Conservation (phyloP, 2,113 vertebrate species). For the Octodon degus region DNA sequence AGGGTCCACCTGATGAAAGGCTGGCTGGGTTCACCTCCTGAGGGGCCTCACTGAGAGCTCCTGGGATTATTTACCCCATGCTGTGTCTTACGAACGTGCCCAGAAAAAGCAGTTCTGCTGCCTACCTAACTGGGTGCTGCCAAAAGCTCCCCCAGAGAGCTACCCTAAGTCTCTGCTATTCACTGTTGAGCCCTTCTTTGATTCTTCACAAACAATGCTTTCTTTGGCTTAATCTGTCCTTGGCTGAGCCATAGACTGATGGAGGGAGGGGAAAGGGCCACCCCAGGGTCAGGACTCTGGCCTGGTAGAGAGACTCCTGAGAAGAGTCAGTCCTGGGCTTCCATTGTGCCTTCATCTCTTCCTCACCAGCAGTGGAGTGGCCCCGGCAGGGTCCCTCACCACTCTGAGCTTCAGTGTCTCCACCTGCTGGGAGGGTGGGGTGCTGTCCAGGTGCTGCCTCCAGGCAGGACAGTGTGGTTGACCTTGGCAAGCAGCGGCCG, state of each 20-base stretch:
- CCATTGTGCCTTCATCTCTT: background rate
- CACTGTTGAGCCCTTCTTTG: background rate
- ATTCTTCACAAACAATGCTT: background rate
- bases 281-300: background rate
- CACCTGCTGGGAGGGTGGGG: background rate
- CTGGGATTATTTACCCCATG: background rate
- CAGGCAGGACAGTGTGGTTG: background rate
- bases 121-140: background rate
- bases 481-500: conserved; percentile 62
- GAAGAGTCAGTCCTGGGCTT: background rate
- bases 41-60: background rate
- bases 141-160: background rate
- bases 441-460: background rate
- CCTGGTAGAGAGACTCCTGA: background rate
- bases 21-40: background rate
- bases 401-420: background rate
- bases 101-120: background rate
- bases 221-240: conserved; percentile 30
- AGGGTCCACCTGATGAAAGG: background rate
- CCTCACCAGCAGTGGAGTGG: background rate
- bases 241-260: background rate
- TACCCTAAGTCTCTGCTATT: background rate
- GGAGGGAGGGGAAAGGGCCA: background rate
- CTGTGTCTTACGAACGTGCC: background rate
- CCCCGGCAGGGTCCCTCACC: background rate